These are phyloP conservation scores for Rhabdornis inornatus DNA, from an alignment of 2,113 vertebrate genomes.

Conservation along the genomic window DNA sequence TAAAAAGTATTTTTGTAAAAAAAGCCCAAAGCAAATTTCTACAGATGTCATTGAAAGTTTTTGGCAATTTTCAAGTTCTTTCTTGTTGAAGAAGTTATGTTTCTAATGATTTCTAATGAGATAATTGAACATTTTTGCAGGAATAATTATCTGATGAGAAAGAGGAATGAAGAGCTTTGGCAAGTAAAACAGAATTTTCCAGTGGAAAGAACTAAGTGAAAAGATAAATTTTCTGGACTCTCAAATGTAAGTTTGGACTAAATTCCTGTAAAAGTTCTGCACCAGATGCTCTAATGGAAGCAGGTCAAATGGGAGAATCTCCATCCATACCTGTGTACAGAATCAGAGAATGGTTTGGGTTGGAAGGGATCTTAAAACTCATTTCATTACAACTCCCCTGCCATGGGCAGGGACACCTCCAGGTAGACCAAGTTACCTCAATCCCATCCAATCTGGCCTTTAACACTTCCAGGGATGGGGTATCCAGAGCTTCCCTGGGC, in stretches of 20 bases:
- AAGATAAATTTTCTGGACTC: background rate
- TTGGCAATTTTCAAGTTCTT: background rate
- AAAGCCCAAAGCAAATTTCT: background rate
- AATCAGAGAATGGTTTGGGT: background rate
- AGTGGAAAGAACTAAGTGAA: background rate
- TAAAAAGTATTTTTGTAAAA: background rate
- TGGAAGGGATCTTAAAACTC: background rate
- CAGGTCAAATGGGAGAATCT: background rate
- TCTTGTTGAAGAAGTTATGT: background rate
- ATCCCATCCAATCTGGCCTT: background rate
- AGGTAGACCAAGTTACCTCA: fast-evolving
- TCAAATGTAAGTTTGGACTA: background rate
- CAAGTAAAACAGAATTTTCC: background rate
- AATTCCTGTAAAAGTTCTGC: background rate
- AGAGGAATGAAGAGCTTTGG: background rate
- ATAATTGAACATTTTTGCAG: background rate
- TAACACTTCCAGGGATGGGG: background rate
- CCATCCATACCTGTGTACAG: background rate
- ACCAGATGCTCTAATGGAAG: background rate
- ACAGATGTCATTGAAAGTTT: background rate
- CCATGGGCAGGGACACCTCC: background rate
- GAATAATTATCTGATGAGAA: background rate
- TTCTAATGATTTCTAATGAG: background rate
- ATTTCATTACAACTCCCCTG: background rate
- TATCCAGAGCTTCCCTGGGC: background rate